phyloP scores from a whole-genome alignment of 2,888 invertebrate species.

The Phlogophora meticulosa region DNA sequence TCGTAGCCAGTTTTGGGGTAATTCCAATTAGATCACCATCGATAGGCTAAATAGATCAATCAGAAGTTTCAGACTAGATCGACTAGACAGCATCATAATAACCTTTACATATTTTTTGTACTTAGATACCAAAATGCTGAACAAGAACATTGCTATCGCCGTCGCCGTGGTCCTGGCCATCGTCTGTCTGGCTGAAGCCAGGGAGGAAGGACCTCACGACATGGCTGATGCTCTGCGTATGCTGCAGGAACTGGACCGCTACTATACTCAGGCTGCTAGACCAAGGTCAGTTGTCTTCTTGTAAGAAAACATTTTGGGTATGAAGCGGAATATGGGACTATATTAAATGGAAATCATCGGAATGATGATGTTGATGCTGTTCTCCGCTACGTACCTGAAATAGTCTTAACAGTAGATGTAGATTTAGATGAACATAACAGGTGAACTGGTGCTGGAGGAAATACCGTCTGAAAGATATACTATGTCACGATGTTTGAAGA shows the following conservation, averaged over 20 bases:
- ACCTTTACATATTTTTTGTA: slow-evolving; percentile 11
- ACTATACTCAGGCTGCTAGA: slow-evolving; percentile 93
- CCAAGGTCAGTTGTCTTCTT: slow-evolving; percentile 90
- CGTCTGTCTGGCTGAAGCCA: slow-evolving; percentile 82
- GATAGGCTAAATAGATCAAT: too few relatives aligned
- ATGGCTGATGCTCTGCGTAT: slow-evolving; percentile 93
- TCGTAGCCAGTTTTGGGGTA: too few relatives aligned
- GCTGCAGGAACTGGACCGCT: slow-evolving; percentile 92
- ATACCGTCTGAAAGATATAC: not conserved
- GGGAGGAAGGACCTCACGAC: slow-evolving; percentile 90
- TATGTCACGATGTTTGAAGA: not conserved
- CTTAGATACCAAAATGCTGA: slow-evolving; percentile 81
- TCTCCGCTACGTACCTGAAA: slow-evolving; percentile 5
- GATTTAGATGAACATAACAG: not conserved
- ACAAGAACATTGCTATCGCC: slow-evolving; percentile 82
- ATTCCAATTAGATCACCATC: too few relatives aligned
- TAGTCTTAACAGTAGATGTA: not conserved
- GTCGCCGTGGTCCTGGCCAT: slow-evolving; percentile 81
- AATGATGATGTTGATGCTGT: not conserved
- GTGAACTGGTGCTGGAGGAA: not conserved
- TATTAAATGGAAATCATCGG: not conserved
- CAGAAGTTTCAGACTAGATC: not conserved
- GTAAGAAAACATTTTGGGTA: slow-evolving; percentile 2
- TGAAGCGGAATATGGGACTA: not conserved
- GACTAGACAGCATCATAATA: not conserved